These are phyloP conservation scores for Heliconius eleuchia DNA, from an alignment of 1,140 invertebrate species.

Conservation along the genomic window DNA sequence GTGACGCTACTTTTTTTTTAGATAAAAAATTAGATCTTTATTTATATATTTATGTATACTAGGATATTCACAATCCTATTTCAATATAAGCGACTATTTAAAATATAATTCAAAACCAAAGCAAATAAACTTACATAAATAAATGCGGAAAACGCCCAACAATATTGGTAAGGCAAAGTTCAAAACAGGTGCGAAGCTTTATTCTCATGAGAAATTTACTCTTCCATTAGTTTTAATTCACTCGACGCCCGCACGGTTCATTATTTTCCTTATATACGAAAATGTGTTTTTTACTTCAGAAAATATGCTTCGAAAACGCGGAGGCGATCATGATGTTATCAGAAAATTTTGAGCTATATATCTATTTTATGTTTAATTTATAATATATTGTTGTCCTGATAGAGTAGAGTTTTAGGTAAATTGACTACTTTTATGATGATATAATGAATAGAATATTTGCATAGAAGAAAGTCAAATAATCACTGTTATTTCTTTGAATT, in stretches of 20 bases:
- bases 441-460: too few relatives aligned
- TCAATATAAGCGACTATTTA: neutral
- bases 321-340: neutral
- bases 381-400: neutral
- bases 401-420: neutral
- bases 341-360: constrained; percentile 1
- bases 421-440: too few relatives aligned
- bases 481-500: too few relatives aligned
- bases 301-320: constrained; percentile 7
- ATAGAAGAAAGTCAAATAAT: too few relatives aligned
- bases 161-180: constrained; percentile 26
- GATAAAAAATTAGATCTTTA: too few relatives aligned
- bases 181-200: constrained; percentile 30
- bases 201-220: constrained; percentile 76
- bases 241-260: constrained; percentile 60
- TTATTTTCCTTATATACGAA: constrained; percentile 59
- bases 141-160: constrained; percentile 18
- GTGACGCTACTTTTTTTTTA: too few relatives aligned
- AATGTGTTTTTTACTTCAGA: constrained; percentile 31
- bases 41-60: too few relatives aligned
- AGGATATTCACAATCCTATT: neutral
- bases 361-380: neutral
- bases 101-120: neutral
- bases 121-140: constrained; percentile 19
- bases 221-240: constrained; percentile 80